These are phyloP conservation scores for Cichlasoma orientale DNA, from an alignment of 2,797 vertebrate species.

Conservation along the genomic window DNA sequence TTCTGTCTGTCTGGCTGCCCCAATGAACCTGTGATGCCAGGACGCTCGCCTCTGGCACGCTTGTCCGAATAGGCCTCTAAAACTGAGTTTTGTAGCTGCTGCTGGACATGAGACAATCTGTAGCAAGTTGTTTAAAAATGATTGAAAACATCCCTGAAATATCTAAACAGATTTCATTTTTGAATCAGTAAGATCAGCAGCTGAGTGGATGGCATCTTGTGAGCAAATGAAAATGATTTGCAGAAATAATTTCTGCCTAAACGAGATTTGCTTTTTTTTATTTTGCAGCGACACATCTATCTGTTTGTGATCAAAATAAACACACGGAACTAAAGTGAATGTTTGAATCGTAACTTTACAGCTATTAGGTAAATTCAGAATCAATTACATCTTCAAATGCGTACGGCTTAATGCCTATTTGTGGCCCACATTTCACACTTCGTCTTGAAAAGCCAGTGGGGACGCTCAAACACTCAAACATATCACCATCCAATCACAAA, in stretches of 20 bases:
- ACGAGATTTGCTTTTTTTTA: neutral
- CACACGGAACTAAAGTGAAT: neutral
- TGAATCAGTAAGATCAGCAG: neutral
- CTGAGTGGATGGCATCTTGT: neutral
- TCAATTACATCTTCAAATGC: neutral
- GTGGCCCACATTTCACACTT: neutral
- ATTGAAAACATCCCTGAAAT: constrained; percentile 39
- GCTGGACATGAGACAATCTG: constrained; percentile 54
- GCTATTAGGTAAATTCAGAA: neutral
- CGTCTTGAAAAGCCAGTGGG: neutral
- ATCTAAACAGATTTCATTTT: neutral
- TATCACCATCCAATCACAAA: neutral
- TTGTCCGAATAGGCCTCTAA: constrained; percentile 58
- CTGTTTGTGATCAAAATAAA: neutral
- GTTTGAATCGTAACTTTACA: neutral
- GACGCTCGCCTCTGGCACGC: constrained; percentile 62
- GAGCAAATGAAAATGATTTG: neutral
- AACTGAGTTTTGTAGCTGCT: constrained; percentile 61
- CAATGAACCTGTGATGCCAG: constrained; percentile 63
- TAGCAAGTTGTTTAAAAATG: constrained; percentile 27
- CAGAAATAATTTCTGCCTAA: neutral
- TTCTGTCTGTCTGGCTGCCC: constrained; percentile 71
- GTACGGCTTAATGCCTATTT: neutral
- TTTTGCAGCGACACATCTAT: neutral
- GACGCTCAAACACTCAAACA: neutral